Percentiles rank a stretch among this genome's conserved stretches.
phyloP scores from a whole-genome alignment of 2,888 invertebrate species.

The Stenolophus ochropezus region DNA sequence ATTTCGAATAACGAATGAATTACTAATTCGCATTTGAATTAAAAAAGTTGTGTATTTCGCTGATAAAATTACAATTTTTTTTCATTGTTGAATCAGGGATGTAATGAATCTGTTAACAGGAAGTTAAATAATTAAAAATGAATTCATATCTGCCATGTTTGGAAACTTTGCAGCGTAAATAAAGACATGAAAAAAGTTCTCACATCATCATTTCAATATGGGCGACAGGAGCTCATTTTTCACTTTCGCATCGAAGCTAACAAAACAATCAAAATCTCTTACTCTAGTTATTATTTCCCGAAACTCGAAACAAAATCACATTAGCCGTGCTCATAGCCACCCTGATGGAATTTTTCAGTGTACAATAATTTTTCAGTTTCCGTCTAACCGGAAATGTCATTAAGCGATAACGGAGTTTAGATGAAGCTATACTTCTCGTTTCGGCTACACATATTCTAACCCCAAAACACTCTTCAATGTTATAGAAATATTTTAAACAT shows the following conservation, averaged over 20 bases:
- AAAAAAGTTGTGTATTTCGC: not conserved
- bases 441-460: not conserved
- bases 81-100: not conserved
- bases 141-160: not conserved
- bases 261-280: conserved; percentile 50
- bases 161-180: not conserved
- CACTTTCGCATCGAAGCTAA: conserved; percentile 33
- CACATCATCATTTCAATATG: conserved; percentile 33
- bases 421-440: not conserved
- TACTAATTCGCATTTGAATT: not conserved
- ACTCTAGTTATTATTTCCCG: conserved; percentile 41
- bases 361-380: conserved; percentile 49
- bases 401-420: conserved; percentile 20
- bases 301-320: conserved; percentile 49
- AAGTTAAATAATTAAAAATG: conserved; percentile 14
- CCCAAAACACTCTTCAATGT: too few species aligned
- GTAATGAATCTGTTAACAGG: not conserved
- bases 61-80: not conserved
- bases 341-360: conserved; percentile 41
- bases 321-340: conserved; percentile 44
- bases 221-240: conserved; percentile 7
- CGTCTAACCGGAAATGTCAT: conserved; percentile 48
- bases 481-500: not conserved
- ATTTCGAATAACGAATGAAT: not conserved
- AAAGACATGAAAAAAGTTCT: conserved; percentile 10